Base-by-base conservation (phyloP, 2,797 vertebrate species). In the Poecilia wingei region DNA sequence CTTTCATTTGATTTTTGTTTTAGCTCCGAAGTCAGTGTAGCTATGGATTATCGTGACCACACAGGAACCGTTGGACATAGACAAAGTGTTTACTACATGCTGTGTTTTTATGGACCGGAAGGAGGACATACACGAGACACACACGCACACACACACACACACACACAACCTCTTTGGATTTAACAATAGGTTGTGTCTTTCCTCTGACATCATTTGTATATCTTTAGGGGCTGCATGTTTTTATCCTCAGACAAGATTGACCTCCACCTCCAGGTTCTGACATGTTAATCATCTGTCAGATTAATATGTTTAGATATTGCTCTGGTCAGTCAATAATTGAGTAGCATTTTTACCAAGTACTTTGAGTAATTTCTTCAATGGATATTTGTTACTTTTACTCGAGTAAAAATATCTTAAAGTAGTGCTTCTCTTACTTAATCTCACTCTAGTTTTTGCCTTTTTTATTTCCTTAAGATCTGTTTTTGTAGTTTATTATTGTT, bases 21-120 rank as follows among this genome's bases (percentile, higher is more conserved):
- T 68, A 41, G 36, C 64, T 41, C 20, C 0, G 0, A 68, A 22
- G 36, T 20, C 36, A 41, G 64, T 22, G 20, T 22, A 66, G 36
- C 64, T 64, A 39, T 5, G 36, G 64, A 66, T 41, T 39, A 66
- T 41, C 20, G 64, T 66, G 64, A 66, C 61, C 64, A 68, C 64
- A 41, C 64, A 68, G 36, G 36, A 68, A 68, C 16, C 3, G 20
- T 41, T 22, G 36, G 64, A 41, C 39, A 22, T 68, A 41, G 64
- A 9, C 33, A 0, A 39, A 68, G 36, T 68, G 36, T 64, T 64
- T 64, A 36, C 31, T 36, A 8, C 28, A 7, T 1, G 6, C 16
- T 64, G 6, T 8, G 2, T 68, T 68, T 41, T 41, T 68, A 68
- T 41, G 64, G 36, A 25, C 22, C 20, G 13, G 64, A 41, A 68